Evolutionary conservation across 1,140 invertebrate species (phyloP), one percentile per base, ranked within the genome.

Genomic region (Aphelinus certus): DNA sequence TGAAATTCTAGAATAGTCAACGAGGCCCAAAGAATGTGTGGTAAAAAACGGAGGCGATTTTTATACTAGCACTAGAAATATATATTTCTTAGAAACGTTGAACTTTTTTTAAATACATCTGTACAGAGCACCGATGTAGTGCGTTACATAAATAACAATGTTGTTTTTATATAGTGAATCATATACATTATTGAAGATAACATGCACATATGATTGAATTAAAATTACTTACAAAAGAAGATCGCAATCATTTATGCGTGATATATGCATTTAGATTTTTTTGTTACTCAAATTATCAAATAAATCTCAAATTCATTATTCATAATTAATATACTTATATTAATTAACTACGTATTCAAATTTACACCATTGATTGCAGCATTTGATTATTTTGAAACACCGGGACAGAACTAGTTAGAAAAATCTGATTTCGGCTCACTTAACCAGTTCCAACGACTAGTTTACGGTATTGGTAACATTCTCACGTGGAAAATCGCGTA

Each of bases 11-110:
- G 56, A 7, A 70, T 62, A 63, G 48, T 71, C 58, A 10, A 45
- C 43, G 26, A 53, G 53, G 46, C 55, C 69, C 69, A 71, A 71
- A 71, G 69, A 71, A 4, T 61, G 45, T 26, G n/a, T n/a, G n/a
- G 49, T 71, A 3, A 71, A 53, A 71, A 49, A 61, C 47, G 60
- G 26, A 57, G 51, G 48, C 51, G 10, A 70, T 49, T 72, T 63
- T 72, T 46, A 69, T 26, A 70, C 53, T 72, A 72, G 60, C 49
- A 43, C 58, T 64, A 65, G 58, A 72, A 53, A 73, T 73, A 66
- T 66, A 73, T 60, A 60, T 69, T 58, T 65, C 58, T 75, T 69
- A 66, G 53, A 75, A 71, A 75, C 10, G 26, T 66, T 66, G 3
- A 71, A 49, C 5, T 7, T 45, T 56, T 65, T 75, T 51, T 53